These are phyloP conservation scores for Allolobophora icterica DNA, from an alignment of 2,888 invertebrate species.

Conservation along the genomic window DNA sequence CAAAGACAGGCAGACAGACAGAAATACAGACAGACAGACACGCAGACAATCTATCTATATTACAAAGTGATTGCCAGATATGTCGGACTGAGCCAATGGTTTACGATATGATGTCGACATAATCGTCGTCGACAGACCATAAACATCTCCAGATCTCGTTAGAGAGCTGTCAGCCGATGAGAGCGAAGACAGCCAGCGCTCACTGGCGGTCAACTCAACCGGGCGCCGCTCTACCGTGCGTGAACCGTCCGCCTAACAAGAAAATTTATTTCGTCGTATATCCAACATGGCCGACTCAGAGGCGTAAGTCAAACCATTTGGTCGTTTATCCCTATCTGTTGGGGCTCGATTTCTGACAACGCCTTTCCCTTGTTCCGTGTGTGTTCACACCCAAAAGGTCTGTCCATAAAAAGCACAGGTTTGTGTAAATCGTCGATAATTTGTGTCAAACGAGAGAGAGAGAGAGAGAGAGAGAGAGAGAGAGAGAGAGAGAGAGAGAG, in stretches of 20 bases:
- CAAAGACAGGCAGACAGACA: background rate
- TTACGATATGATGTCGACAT: background rate
- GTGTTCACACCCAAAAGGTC: background rate
- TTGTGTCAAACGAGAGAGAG: background rate
- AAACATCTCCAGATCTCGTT: background rate
- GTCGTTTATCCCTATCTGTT: background rate
- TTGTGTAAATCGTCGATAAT: background rate
- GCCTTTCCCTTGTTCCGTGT: background rate
- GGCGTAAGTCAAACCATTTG: background rate
- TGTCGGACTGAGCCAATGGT: background rate
- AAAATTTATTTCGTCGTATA: background rate
- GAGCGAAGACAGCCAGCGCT: constrained; percentile 1
- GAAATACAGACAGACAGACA: background rate
- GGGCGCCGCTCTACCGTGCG: background rate
- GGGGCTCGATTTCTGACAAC: background rate
- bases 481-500: background rate
- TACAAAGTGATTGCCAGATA: constrained; percentile 14
- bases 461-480: background rate
- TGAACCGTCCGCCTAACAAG: background rate
- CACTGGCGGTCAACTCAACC: constrained; percentile 1
- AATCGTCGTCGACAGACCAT: background rate
- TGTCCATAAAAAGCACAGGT: background rate
- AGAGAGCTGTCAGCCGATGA: constrained; percentile 24
- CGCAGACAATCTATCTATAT: background rate
- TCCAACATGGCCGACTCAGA: too few species aligned